Percentiles rank a stretch among this genome's conserved stretches.
These are phyloP conservation scores for Dipodomys merriami DNA, from an alignment of 2,113 vertebrate genomes.

Conservation along the genomic window DNA sequence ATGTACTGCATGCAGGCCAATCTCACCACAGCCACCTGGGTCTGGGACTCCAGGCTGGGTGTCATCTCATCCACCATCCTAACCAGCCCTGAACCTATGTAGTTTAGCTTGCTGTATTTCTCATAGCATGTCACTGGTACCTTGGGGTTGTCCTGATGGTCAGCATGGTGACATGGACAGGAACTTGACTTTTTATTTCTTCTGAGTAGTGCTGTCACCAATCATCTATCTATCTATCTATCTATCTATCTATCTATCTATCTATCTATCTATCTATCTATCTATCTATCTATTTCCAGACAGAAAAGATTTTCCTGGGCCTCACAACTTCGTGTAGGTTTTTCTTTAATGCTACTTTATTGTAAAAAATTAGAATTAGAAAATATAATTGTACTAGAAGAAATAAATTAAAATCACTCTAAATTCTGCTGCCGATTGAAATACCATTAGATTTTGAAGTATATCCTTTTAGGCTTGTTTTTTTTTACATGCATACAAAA, in stretches of 20 bases:
- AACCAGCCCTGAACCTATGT: not conserved
- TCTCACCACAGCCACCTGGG: not conserved
- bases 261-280: no score
- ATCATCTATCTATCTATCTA: no score
- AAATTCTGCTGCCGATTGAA: not conserved
- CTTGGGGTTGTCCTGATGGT: not conserved
- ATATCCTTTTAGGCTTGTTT: not conserved
- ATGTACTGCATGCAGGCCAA: not conserved
- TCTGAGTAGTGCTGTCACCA: not conserved
- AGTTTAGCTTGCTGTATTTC: not conserved
- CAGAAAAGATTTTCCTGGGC: not conserved
- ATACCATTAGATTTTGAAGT: not conserved
- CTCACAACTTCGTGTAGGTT: not conserved
- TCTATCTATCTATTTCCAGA: not conserved
- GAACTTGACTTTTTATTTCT: not conserved
- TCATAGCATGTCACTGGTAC: not conserved
- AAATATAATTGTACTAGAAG: not conserved
- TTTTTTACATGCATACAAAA: constrained; percentile 1
- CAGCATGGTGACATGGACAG: not conserved
- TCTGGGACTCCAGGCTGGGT: not conserved
- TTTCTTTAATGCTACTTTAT: not conserved
- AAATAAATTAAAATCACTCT: not conserved
- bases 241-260: no score
- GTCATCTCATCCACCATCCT: not conserved
- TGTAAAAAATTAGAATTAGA: constrained; percentile 16